A percentile compares a stretch with the other conserved stretches of the same genome.
Evolutionary conservation across 2,888 invertebrate species (phyloP).

Genomic region (Acleris sparsana): DNA sequence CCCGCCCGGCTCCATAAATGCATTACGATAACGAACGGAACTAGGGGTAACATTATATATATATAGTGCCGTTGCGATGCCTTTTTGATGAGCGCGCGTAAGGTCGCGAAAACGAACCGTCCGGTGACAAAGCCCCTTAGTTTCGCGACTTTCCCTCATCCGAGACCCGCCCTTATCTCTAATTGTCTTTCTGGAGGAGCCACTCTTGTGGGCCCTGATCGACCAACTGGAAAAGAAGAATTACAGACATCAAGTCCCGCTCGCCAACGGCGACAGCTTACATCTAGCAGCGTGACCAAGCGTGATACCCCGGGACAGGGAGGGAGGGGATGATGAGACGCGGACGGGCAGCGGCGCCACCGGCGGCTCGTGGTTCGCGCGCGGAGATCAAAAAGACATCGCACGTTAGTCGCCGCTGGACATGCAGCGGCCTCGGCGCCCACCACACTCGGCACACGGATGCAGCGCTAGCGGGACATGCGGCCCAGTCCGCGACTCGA

Average conservation of each 20-base stretch:
- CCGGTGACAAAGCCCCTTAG: slow-evolving; percentile 81
- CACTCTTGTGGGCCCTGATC: slow-evolving; percentile 84
- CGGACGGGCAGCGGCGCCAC: slow-evolving; percentile 64
- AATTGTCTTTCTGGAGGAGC: slow-evolving; percentile 84
- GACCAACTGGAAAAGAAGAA: slow-evolving; percentile 84
- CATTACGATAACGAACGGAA: slow-evolving; percentile 70
- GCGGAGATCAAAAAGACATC: slow-evolving; percentile 80
- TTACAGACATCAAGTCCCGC: slow-evolving; percentile 81
- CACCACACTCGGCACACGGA: slow-evolving; percentile 54
- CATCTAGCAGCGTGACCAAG: slow-evolving; percentile 75
- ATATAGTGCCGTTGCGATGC: slow-evolving; percentile 82
- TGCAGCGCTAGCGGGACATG: slow-evolving; percentile 55
- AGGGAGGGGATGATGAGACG: slow-evolving; percentile 72
- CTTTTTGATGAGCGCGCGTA: slow-evolving; percentile 79
- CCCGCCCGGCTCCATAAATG: slow-evolving; percentile 74
- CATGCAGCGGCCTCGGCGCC: slow-evolving; percentile 68
- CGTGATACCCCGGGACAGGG: slow-evolving; percentile 66
- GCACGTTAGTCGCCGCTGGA: slow-evolving; percentile 73
- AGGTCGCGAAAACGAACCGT: slow-evolving; percentile 77
- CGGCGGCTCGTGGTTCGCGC: slow-evolving; percentile 62
- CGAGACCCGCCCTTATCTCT: slow-evolving; percentile 78
- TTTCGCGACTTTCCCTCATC: slow-evolving; percentile 81
- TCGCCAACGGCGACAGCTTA: slow-evolving; percentile 65
- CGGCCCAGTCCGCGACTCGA: slow-evolving; percentile 57
- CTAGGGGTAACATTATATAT: slow-evolving; percentile 76